Base-by-base conservation (phyloP, 2,113 vertebrate species). In the Noturus placidus region DNA sequence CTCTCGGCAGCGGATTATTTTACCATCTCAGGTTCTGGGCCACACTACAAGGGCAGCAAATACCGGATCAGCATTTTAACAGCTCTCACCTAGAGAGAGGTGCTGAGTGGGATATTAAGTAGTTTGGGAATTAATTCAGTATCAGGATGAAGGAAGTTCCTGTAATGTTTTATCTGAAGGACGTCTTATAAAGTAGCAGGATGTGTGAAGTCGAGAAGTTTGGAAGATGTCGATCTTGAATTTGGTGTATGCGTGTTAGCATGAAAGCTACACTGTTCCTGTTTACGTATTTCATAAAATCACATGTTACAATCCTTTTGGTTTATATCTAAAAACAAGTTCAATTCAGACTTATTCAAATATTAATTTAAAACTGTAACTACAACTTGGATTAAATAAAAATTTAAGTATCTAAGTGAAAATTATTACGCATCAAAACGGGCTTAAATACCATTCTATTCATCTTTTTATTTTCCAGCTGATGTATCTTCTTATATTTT, bases 1-100 rank as follows among this genome's bases (percentile, higher is more conserved):
- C 57, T 82, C 80, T 82, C 56, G 20, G 8, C 20, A 52, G 46
- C 33, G 56, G 57, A 67, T 83, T 83, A 46, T 83, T 83, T 83
- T 83, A 67, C 59, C 38, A 0, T 17, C 81, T 83, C 81, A 30
- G 38, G 59, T 67, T 81, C 79, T 59, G 79, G 79, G 79, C 56
- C 79, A 61, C 15, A 22, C 30, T 46, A 83, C 81, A 83, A 83
- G 35, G 42, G 61, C 81, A 83, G 42, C 14, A 50, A 83, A 65
- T 25, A 83, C 59, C 1, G 42, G 81, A 83, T 83, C 33, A 83
- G 81, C 81, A 83, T 83, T 83, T 83, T 83, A 65, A 83, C 38
- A 46, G 59, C 54, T 54, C 79, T 57, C 4, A 33, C 33, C 56
- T 38, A 19, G 33, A 81, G 30, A 20, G 4, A 46, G 33, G 33